Conservation (phyloP, 2,113 vertebrate species). For the Festucalex cinctus region DNA sequence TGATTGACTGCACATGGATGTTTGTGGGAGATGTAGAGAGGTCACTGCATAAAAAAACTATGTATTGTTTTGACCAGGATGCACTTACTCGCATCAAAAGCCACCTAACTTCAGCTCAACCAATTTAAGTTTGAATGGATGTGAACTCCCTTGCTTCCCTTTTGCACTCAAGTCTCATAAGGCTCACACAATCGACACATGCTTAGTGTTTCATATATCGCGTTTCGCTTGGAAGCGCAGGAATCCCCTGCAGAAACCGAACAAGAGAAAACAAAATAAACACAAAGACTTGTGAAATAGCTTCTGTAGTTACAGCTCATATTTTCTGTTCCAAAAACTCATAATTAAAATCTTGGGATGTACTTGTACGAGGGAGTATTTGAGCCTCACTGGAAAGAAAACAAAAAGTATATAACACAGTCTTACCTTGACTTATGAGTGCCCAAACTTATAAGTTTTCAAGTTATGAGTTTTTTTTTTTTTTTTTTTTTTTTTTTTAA, state of each 20-base stretch:
- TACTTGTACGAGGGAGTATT: too few species aligned
- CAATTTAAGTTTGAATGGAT: neutral
- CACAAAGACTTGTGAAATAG: too few species aligned
- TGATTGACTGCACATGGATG: constrained; percentile 57
- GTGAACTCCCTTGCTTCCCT: neutral
- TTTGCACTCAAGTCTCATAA: neutral
- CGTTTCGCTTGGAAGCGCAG: neutral
- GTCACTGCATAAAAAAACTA: neutral
- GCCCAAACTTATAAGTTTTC: too few species aligned
- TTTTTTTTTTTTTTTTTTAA: too few species aligned
- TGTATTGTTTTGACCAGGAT: constrained; percentile 7
- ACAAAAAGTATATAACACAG: too few species aligned
- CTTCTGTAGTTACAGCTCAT: neutral
- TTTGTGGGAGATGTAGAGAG: neutral
- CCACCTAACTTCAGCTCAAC: neutral
- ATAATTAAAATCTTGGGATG: too few species aligned
- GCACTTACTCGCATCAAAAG: neutral
- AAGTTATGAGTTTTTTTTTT: too few species aligned
- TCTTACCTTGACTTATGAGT: too few species aligned
- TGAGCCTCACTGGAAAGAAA: too few species aligned
- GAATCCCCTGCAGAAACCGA: neutral
- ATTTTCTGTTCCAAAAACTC: neutral
- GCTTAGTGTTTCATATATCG: neutral
- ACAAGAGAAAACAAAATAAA: neutral
- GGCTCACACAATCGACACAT: neutral